phyloP scores from a whole-genome alignment of 2,888 invertebrate genomes.

The Andrena chrysosceles region DNA sequence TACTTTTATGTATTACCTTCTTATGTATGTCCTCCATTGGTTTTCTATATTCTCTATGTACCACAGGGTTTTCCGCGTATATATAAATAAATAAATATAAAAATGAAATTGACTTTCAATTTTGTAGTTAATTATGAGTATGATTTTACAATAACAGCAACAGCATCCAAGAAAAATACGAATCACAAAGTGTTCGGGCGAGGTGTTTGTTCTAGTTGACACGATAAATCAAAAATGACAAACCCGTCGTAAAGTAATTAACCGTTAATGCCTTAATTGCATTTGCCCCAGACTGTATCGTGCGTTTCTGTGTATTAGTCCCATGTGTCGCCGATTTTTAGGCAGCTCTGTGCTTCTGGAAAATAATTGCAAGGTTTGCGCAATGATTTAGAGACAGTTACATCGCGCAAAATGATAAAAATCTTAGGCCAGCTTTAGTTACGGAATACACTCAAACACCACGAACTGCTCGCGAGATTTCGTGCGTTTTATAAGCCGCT shows the following conservation, averaged over 20 bases:
- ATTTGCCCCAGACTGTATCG: background rate
- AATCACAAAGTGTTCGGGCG: background rate
- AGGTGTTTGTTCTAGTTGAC: background rate
- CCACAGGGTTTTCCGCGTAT: too few relatives aligned
- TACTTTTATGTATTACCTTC: too few relatives aligned
- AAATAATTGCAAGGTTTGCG: background rate
- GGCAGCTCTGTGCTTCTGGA: background rate
- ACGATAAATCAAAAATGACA: background rate
- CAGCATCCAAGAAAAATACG: background rate
- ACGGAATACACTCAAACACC: background rate
- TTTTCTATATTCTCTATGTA: too few relatives aligned
- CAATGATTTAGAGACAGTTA: background rate
- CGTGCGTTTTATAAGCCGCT: background rate
- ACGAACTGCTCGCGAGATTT: background rate
- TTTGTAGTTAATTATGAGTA: too few relatives aligned
- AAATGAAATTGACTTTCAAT: too few relatives aligned
- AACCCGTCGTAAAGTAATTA: background rate
- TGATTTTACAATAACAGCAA: background rate
- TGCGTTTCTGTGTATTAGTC: too few relatives aligned
- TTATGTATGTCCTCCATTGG: too few relatives aligned
- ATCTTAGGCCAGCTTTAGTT: background rate
- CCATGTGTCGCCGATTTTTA: background rate
- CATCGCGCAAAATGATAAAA: background rate
- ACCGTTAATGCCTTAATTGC: background rate
- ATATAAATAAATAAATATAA: too few relatives aligned